Evolutionary conservation across 2,888 invertebrate species (phyloP), one percentile per base, ranked within the genome.

Genomic region (Orthosia cruda): DNA sequence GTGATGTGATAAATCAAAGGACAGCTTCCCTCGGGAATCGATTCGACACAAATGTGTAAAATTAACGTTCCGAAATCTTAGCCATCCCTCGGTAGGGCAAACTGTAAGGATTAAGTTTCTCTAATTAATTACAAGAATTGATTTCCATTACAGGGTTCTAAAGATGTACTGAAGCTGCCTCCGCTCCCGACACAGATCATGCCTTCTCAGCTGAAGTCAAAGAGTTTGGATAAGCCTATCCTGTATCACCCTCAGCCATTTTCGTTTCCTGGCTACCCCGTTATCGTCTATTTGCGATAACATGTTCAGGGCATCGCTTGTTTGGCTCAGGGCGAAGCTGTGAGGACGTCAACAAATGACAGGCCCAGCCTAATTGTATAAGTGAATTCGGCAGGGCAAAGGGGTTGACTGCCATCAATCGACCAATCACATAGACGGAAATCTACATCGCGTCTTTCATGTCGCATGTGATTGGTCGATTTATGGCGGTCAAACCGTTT

Each of bases 231-330:
- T 0, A 74, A 91, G 20, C 94, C 95, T 16, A 74, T 96, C 1
- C 45, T 96, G 4, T 96, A 90, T 71, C 91, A 91, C 74, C 96
- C 96, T 2, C 95, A 95, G 71, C 96, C 96, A 2, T 95, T 95
- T 72, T 91, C 96, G 0, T 94, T 87, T 80, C 96, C 96, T 0
- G 90, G 93, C n/a, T 96, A 96, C 79, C 96, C 96, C 12, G 89
- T 96, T 45, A 88, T 96, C 55, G 55, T 96, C 2, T 96, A 96
- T 84, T 77, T 94, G 52, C 93, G 78, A 90, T 66, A 32, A 58
- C 13, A 50, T 26, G 15, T 12, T 77, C 4, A 26, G 40, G 40
- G 23, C n/a, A 23, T 3, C 23, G 16, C 23, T 9, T 40, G 40
- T n/a, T 40, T 16, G n/a, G 45, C 47, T n/a, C 7, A 40, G 50